Percentiles rank a stretch among this genome's conserved stretches.
Conservation (phyloP, 2,888 invertebrate genomes). For the Belgica antarctica region DNA sequence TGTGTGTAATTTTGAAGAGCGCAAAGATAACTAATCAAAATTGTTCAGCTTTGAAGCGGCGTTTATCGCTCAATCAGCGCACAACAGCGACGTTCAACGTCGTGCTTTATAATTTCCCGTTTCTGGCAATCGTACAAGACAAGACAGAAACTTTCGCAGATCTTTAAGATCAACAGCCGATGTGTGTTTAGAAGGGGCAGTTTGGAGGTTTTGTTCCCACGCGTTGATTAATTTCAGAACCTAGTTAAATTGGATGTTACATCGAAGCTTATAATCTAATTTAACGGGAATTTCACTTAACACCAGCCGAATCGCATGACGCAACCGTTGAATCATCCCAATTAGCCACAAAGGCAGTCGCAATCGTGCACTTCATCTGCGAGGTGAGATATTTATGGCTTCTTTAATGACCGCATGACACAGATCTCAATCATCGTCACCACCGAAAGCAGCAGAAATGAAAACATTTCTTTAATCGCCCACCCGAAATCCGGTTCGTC, state of each 20-base stretch:
- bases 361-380: neutral
- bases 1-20: slow-evolving; percentile 10
- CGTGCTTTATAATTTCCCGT: slow-evolving; percentile 24
- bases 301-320: too few species aligned
- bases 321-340: too few species aligned
- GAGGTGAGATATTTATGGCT: neutral
- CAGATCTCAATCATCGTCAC: neutral
- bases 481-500: slow-evolving; percentile 17
- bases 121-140: neutral
- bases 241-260: too few species aligned
- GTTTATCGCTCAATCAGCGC: slow-evolving; percentile 24
- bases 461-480: neutral
- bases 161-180: too few species aligned
- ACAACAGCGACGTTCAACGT: neutral
- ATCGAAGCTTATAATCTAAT: too few species aligned
- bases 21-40: slow-evolving; percentile 13
- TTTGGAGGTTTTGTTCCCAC: too few species aligned
- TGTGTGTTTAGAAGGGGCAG: too few species aligned
- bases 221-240: too few species aligned
- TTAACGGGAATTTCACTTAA: too few species aligned
- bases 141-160: slow-evolving; percentile 10
- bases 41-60: neutral
- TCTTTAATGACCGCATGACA: slow-evolving; percentile 8
- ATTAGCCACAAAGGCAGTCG: too few species aligned
- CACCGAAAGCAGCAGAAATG: too few species aligned